Base-by-base conservation (phyloP, 2,797 vertebrate genomes). In the Pangasius larnaudii region DNA sequence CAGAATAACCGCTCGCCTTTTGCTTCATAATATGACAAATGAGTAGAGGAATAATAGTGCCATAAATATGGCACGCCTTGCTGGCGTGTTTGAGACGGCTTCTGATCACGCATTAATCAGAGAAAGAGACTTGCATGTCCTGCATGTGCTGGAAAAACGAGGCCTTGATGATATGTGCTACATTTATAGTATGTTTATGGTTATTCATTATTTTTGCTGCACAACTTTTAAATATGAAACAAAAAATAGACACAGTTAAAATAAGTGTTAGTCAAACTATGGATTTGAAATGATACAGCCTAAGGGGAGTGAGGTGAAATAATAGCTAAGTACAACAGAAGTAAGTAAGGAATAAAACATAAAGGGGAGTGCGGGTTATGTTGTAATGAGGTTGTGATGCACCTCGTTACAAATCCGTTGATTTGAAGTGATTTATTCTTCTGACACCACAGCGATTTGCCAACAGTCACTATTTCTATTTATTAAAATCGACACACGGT, bases 1-100 rank as follows among this genome's bases (percentile, higher is more conserved):
- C 75, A 77, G 85, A 79, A 86, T 42, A 85, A 81, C 59, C 42
- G 80, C 86, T 88, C 59, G 63, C 85, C 88, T 85, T 89, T 90
- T 81, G 49, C 87, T 89, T 86, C 65, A 63, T 74, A 83, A 86
- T 49, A 86, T 91, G 90, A 91, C 77, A 77, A 88, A 92, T 90
- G 85, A 74, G 49, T 53, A 27, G 63, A 75, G 61, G 82, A 90
- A 90, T 89, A 89, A 88, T 88, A 84, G 85, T 77, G 81, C 87
- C 86, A 91, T 87, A 90, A 90, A 89, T 85, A 85, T 77, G 87
- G 85, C 83, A n/a, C n/a, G 89, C 88, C 49, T 36, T 33, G 65
- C 22, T 19, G 67, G 84, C 16, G n/a, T 4, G 84, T 74, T 6
- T 30, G 78, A 90, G 74, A 87, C 72, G 59, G 46, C 77, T 67